Conservation (phyloP, 2,113 vertebrate genomes). For the Rhizomys pruinosus region DNA sequence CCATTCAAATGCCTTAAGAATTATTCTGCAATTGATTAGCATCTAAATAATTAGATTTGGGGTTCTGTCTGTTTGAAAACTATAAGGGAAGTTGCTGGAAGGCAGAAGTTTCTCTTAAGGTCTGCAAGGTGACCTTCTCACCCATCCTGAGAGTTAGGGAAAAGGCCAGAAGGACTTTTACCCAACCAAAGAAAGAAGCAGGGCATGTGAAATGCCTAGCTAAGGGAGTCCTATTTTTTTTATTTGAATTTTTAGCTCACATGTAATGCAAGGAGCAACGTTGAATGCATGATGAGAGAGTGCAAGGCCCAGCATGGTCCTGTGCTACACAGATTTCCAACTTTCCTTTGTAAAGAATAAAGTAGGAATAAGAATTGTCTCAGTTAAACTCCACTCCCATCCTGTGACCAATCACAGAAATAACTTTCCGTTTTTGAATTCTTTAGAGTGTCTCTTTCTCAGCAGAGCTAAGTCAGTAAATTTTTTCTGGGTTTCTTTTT, state of each 20-base stretch:
- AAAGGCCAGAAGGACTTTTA: constrained; percentile 83
- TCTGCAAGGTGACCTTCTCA: constrained; percentile 87
- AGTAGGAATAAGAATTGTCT: background rate
- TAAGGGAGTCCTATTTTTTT: background rate
- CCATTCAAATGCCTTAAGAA: constrained; percentile 83
- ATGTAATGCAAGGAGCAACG: constrained; percentile 40
- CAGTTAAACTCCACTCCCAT: background rate
- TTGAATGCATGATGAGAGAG: background rate
- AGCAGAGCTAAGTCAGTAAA: background rate
- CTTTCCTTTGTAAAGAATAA: background rate
- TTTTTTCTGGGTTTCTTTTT: background rate
- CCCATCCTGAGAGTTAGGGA: constrained; percentile 83
- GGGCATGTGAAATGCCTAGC: background rate
- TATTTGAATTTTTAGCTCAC: background rate
- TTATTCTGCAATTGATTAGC: constrained; percentile 96
- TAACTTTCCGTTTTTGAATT: background rate
- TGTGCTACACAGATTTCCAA: background rate
- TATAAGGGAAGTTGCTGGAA: constrained; percentile 89
- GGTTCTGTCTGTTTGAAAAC: constrained; percentile 88
- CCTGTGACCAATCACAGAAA: background rate
- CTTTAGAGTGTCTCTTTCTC: background rate
- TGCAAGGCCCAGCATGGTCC: background rate
- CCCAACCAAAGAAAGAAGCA: constrained; percentile 82
- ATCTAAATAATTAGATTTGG: constrained; percentile 95
- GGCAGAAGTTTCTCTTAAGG: constrained; percentile 83